Conservation (phyloP, 2,888 invertebrate species). For the Cantharis flavilabris region DNA sequence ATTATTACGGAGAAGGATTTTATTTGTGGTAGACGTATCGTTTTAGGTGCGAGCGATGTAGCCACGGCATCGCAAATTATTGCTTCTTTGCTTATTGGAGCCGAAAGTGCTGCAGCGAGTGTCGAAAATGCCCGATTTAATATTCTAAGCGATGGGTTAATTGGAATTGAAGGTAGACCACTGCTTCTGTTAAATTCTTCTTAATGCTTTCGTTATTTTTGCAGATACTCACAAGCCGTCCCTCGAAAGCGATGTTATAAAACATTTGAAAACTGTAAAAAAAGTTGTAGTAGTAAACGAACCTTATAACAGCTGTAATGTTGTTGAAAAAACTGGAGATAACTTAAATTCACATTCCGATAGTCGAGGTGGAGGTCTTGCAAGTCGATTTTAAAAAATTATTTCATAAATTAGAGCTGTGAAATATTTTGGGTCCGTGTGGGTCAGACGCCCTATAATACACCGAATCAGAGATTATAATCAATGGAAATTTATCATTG, state of each 20-base stretch:
- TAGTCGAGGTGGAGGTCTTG: constrained; percentile 71
- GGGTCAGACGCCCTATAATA: too few species aligned
- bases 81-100: constrained; percentile 55
- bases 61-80: constrained; percentile 58
- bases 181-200: neutral
- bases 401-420: neutral
- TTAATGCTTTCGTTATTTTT: neutral
- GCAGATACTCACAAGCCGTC: constrained; percentile 49
- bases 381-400: constrained; percentile 62
- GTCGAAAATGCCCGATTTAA: constrained; percentile 60
- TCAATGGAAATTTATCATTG: too few species aligned
- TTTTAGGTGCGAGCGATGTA: constrained; percentile 60
- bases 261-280: constrained; percentile 42
- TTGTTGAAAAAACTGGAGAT: constrained; percentile 68
- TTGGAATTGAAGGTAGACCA: constrained; percentile 54
- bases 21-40: constrained; percentile 59
- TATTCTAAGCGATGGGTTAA: constrained; percentile 41
- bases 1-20: constrained; percentile 51
- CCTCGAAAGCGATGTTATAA: constrained; percentile 47
- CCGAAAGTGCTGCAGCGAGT: constrained; percentile 55
- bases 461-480: too few species aligned
- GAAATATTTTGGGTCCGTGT: neutral
- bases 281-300: constrained; percentile 44
- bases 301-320: constrained; percentile 67
- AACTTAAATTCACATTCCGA: constrained; percentile 71